Conservation (phyloP, 2,797 vertebrate species). For the Channallabes apus region DNA sequence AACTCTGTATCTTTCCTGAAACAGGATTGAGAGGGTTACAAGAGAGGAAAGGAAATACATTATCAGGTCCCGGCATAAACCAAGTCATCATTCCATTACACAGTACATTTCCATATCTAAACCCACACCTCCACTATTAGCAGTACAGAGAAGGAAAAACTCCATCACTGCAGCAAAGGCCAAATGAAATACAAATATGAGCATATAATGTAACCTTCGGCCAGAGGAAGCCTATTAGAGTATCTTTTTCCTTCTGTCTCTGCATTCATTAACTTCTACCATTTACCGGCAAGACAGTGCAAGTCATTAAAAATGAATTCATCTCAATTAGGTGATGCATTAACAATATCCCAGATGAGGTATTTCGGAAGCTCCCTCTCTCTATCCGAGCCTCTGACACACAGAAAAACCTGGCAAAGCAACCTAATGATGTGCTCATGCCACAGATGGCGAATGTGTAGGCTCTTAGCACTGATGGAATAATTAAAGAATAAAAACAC, state of each 20-base stretch:
- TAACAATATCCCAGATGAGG: slow-evolving; percentile 63
- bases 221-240: slow-evolving; percentile 66
- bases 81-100: slow-evolving; percentile 21
- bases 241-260: slow-evolving; percentile 36
- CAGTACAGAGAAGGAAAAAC: slow-evolving; percentile 55
- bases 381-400: slow-evolving; percentile 59
- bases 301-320: slow-evolving; percentile 75
- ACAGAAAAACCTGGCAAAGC: slow-evolving; percentile 59
- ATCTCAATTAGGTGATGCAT: slow-evolving; percentile 72
- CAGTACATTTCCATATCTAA: slow-evolving; percentile 2
- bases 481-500: slow-evolving; percentile 59
- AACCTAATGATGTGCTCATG: slow-evolving; percentile 67
- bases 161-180: slow-evolving; percentile 59
- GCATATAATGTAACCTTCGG: slow-evolving; percentile 68
- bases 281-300: slow-evolving; percentile 56
- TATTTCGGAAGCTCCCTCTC: slow-evolving; percentile 52
- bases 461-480: slow-evolving; percentile 56
- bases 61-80: neutral
- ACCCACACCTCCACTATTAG: slow-evolving; percentile 54
- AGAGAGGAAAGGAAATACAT: neutral
- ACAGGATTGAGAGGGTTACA: neutral
- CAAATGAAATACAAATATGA: slow-evolving; percentile 69
- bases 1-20: neutral
- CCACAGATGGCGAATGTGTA: slow-evolving; percentile 67
- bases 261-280: slow-evolving; percentile 58